Conservation (phyloP, 2,113 vertebrate species). For the Anolis carolinensis region DNA sequence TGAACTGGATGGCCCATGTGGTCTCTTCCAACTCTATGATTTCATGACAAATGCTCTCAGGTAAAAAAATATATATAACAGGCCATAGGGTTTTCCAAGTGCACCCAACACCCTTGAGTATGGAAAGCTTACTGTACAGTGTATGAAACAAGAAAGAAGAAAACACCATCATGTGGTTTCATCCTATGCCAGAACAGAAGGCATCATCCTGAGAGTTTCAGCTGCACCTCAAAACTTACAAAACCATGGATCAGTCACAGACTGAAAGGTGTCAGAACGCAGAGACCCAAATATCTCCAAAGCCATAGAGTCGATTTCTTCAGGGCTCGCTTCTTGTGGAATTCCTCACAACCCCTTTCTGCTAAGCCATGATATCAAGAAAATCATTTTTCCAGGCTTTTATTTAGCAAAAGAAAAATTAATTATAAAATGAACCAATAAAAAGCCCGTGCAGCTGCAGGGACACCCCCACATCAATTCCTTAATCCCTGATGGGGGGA, state of each 20-base stretch:
- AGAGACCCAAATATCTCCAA: neutral
- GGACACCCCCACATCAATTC: neutral
- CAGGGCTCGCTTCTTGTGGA: neutral
- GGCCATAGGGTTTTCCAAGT: no score
- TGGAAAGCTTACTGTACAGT: no score
- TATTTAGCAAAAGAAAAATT: slow-evolving; percentile 51
- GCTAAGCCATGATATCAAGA: neutral
- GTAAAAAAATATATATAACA: no score
- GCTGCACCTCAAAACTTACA: neutral
- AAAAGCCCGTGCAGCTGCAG: slow-evolving; percentile 20
- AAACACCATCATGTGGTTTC: neutral
- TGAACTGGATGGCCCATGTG: no score
- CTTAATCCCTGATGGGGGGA: neutral
- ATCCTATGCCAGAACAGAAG: neutral
- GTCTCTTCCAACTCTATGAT: no score
- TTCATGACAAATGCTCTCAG: no score
- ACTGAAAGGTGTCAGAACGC: neutral
- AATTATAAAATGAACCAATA: slow-evolving; percentile 47
- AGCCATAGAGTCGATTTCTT: no score
- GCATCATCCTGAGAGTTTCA: neutral
- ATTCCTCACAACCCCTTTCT: neutral
- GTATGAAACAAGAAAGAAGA: neutral
- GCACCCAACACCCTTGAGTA: no score
- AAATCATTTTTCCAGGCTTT: slow-evolving; percentile 21
- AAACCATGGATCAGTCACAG: neutral